Base-by-base conservation (phyloP, 2,113 vertebrate species). In the Percina caprodes region DNA sequence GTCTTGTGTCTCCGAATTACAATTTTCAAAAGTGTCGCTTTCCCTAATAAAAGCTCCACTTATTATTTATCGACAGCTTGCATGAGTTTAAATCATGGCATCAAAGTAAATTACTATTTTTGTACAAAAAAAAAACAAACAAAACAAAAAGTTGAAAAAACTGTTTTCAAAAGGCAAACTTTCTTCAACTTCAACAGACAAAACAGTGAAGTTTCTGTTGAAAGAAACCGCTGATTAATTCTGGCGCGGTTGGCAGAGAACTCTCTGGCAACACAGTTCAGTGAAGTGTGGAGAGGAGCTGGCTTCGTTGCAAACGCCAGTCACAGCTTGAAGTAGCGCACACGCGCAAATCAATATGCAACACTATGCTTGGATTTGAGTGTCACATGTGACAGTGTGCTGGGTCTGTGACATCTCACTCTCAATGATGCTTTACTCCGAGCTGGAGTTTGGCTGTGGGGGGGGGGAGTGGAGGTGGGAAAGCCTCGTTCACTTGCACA, bases 171-270 rank as follows among this genome's bases (percentile, higher is more conserved):
- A 84, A 84, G 70, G 42, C 59, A 86, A 92, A 90, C 77, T 87
- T 90, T 85, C 49, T 56, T 39, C 14, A 77, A 79, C 49, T 59
- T 39, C 14, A 77, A 79, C 65, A 80, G 54, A 84, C 71, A 79
- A 65, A 78, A 83, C 61, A 58, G 74, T 69, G 56, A 86, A 78
- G 80, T 85, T 88, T 79, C 74, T 65, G 77, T 83, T 86, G 56
- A 87, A 76, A 71, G 86, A 73, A 75, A 42, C 62, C 54, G 72
- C 86, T 92, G 89, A 94, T 94, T 92, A 92, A 94, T 89, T 91
- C 88, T 88, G 80, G 84, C 91, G 80, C 83, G 89, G 85, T 89
- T 86, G 89, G 84, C 83, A 82, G 80, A 80, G 81, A 91, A 89
- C 78, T 92, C 89, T 89, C 83, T 84, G 84, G 86, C 86, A 86